Evolutionary conservation across 2,113 vertebrate species (phyloP).

Genomic region (zebrafish (Danio rerio)): GRCz12tu NC_133185.1:27401001-27401500

Average conservation of each 20-base stretch:
- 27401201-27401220: constrained; percentile 75
- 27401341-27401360: not conserved
- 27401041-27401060: not conserved
- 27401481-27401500: not conserved
- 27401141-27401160: constrained; percentile 74
- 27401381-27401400: not conserved
- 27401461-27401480: constrained; percentile 17
- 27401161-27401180: constrained; percentile 66
- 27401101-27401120: constrained; percentile 66
- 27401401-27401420: not conserved
- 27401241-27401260: constrained; percentile 64
- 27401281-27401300: constrained; percentile 64
- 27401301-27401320: constrained; percentile 58
- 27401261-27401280: constrained; percentile 71
- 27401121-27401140: constrained; percentile 73
- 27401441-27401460: constrained; percentile 21
- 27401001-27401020: not conserved
- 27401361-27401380: constrained; percentile 6
- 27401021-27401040: not conserved
- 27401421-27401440: not conserved
- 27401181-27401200: constrained; percentile 69
- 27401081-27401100: constrained; percentile 77
- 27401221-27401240: constrained; percentile 58
- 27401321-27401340: not conserved
- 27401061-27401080: constrained; percentile 64